phyloP scores from a whole-genome alignment of 2,113 vertebrate genomes.

The Gadus chalcogrammus region DNA sequence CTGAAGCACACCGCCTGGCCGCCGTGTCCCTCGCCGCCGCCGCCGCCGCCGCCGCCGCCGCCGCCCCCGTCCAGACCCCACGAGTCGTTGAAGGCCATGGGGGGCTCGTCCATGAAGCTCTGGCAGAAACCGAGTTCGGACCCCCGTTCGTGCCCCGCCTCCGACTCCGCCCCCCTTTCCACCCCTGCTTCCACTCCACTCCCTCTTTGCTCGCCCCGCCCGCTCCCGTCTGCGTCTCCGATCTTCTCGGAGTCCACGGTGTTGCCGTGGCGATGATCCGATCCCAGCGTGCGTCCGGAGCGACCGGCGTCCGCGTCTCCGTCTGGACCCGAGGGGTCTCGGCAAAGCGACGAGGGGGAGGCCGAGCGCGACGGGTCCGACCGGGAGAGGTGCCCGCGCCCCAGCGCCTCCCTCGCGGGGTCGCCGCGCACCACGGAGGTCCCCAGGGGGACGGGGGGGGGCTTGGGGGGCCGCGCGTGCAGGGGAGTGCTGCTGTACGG shows the following conservation, averaged over 20 bases:
- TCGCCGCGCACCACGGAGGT: constrained; percentile 24
- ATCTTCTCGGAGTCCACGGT: neutral
- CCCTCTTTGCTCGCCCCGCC: neutral
- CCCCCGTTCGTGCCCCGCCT: constrained; percentile 47
- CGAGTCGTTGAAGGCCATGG: constrained; percentile 63
- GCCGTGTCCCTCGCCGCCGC: constrained; percentile 16
- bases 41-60: constrained; percentile 19
- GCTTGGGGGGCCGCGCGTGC: constrained; percentile 28
- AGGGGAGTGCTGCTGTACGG: constrained; percentile 70
- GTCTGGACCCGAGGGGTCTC: neutral
- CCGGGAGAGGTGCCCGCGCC: constrained; percentile 36
- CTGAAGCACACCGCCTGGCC: constrained; percentile 54
- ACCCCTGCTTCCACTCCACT: neutral
- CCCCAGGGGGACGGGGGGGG: neutral
- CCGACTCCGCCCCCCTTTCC: constrained; percentile 51
- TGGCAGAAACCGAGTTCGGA: constrained; percentile 41
- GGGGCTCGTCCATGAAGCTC: constrained; percentile 70
- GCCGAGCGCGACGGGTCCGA: constrained; percentile 25
- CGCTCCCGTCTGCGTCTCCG: neutral
- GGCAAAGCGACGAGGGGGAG: constrained; percentile 16
- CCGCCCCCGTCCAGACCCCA: constrained; percentile 63
- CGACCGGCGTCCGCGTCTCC: constrained; percentile 3
- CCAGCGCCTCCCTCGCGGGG: neutral
- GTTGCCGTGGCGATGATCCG: neutral
- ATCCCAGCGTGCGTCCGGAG: neutral